phyloP scores from a whole-genome alignment of 2,797 vertebrate species.

The Ambastaia sidthimunki region DNA sequence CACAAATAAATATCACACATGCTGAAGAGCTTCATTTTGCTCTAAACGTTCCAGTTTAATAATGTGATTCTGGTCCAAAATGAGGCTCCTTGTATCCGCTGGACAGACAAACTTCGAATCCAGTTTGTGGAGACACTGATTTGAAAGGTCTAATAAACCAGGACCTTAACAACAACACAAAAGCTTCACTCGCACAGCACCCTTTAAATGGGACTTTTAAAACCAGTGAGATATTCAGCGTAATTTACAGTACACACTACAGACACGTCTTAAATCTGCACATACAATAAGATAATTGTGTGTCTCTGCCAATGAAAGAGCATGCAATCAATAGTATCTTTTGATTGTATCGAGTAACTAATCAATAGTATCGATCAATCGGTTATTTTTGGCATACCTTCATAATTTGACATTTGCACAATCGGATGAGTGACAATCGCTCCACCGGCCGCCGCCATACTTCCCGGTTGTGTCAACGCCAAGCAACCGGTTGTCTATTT shows the following conservation, averaged over 20 bases:
- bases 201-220: constrained; percentile 58
- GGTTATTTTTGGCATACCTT: constrained; percentile 19
- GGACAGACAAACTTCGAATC: constrained; percentile 80
- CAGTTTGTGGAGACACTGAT: constrained; percentile 87
- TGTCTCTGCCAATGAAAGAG: background rate
- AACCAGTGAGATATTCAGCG: background rate
- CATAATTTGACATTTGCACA: constrained; percentile 10
- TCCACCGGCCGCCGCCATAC: constrained; percentile 72
- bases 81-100: constrained; percentile 85
- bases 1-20: constrained; percentile 77
- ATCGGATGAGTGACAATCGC: background rate
- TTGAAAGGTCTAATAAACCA: constrained; percentile 85
- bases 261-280: background rate
- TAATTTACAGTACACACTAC: background rate
- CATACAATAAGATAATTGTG: background rate
- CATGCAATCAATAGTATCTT: background rate
- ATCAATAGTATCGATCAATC: background rate
- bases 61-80: constrained; percentile 95
- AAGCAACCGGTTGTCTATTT: constrained; percentile 64
- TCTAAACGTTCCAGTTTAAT: constrained; percentile 96
- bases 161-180: constrained; percentile 63
- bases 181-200: background rate
- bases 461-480: constrained; percentile 61
- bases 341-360: background rate
- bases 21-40: constrained; percentile 84